Evolutionary conservation across 2,113 vertebrate genomes (phyloP).

Genomic region (zebrafish (Danio rerio)): GRCz12tu NC_133194.1:17572001-17572500

Average conservation of each 20-base stretch:
- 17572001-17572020: too few relatives aligned
- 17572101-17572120: too few relatives aligned
- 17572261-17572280: constrained; percentile 48
- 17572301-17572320: constrained; percentile 28
- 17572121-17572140: background rate
- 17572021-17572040: too few relatives aligned
- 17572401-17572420: background rate
- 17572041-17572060: background rate
- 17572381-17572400: background rate
- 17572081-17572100: too few relatives aligned
- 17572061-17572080: too few relatives aligned
- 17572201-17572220: background rate
- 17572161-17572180: background rate
- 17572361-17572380: constrained; percentile 46
- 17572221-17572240: constrained; percentile 18
- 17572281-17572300: constrained; percentile 46
- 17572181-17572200: constrained; percentile 9
- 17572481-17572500: constrained; percentile 6
- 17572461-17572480: background rate
- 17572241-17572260: constrained; percentile 28
- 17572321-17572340: background rate
- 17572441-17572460: background rate
- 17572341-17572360: background rate
- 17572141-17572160: constrained; percentile 12
- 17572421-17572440: constrained; percentile 18